Conservation (phyloP, 1,140 invertebrate genomes). For the Drosophila arizonae region DNA sequence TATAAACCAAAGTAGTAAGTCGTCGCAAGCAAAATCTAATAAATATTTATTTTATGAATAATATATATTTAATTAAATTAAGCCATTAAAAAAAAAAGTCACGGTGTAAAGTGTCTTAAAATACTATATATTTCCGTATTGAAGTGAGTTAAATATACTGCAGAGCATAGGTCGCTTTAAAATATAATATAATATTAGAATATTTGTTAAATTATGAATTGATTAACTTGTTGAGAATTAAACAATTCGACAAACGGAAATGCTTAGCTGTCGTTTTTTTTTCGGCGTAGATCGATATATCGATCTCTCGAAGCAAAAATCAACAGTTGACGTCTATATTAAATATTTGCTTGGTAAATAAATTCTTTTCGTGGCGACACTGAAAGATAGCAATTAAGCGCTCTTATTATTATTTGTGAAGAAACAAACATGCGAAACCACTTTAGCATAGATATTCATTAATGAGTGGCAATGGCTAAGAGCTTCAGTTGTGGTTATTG, state of each 20-base stretch:
- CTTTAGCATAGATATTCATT: conserved; percentile 23
- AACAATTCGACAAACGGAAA: conserved; percentile 24
- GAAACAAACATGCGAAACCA: conserved; percentile 53
- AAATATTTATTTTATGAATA: too few relatives aligned
- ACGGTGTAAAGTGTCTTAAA: too few relatives aligned
- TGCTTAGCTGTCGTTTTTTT: conserved; percentile 26
- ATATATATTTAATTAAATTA: too few relatives aligned
- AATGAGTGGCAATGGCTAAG: not conserved
- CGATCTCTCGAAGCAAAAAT: conserved; percentile 10
- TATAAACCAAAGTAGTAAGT: too few relatives aligned
- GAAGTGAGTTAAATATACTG: too few relatives aligned
- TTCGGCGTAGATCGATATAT: conserved; percentile 27
- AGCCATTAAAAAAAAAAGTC: too few relatives aligned
- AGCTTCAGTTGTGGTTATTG: not conserved
- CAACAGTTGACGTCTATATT: conserved; percentile 18
- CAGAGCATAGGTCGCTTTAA: too few relatives aligned
- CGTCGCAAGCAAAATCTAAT: too few relatives aligned
- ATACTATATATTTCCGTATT: too few relatives aligned
- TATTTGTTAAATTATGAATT: too few relatives aligned
- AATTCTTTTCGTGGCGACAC: conserved; percentile 15
- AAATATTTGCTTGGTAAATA: conserved; percentile 59
- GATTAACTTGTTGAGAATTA: not conserved
- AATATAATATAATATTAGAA: too few relatives aligned
- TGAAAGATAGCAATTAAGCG: conserved; percentile 61
- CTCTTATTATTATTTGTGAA: conserved; percentile 48